Percentiles rank a stretch among this genome's conserved stretches.
Evolutionary conservation across 1,140 invertebrate genomes (phyloP).

Genomic region (Trichogramma pretiosum): DNA sequence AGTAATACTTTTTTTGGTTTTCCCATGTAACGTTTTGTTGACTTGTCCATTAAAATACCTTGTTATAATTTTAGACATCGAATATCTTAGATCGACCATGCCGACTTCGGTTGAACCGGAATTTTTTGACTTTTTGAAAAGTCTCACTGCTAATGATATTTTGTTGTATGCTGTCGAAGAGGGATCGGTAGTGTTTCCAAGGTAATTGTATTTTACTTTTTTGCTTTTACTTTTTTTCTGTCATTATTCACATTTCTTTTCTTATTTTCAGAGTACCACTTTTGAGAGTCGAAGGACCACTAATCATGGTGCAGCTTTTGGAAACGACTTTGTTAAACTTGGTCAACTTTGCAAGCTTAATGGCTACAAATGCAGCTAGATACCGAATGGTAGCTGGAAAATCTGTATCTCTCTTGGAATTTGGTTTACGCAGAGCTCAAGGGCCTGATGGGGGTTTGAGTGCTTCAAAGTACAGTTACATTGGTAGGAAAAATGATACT

Average conservation of each 20-base stretch:
- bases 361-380: conserved; percentile 96
- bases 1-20: conserved; percentile 27
- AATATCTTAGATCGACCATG: conserved; percentile 80
- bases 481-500: conserved; percentile 79
- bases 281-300: conserved; percentile 86
- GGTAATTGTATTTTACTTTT: conserved; percentile 48
- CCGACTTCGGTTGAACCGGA: conserved; percentile 75
- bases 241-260: too few species aligned
- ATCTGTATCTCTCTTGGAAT: conserved; percentile 82
- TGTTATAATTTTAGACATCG: conserved; percentile 65
- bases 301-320: conserved; percentile 90
- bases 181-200: conserved; percentile 96
- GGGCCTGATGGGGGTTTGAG: conserved; percentile 98
- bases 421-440: conserved; percentile 92
- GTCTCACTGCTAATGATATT: conserved; percentile 77
- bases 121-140: conserved; percentile 83
- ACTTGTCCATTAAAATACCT: background rate
- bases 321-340: conserved; percentile 95
- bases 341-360: conserved; percentile 95
- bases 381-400: conserved; percentile 91
- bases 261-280: conserved; percentile 80
- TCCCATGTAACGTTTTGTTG: conserved; percentile 6
- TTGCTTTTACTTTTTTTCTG: conserved; percentile 7
- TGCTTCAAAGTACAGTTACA: conserved; percentile 96
- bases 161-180: conserved; percentile 87